Evolutionary conservation across 1,140 invertebrate genomes (phyloP).

Genomic region (Drosophila arizonae): DNA sequence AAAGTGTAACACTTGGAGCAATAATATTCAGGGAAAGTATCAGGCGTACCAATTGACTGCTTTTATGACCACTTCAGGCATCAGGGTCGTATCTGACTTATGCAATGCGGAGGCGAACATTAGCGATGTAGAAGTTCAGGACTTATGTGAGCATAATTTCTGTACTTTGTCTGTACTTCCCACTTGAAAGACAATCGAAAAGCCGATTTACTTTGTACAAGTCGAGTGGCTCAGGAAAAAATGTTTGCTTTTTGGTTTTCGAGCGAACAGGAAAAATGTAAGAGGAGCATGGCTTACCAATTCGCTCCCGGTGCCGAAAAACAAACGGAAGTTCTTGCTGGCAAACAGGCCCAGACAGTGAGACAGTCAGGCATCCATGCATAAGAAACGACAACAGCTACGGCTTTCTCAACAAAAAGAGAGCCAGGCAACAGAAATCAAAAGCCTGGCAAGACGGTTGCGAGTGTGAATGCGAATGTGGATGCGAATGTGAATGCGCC

Average conservation of each 20-base stretch:
- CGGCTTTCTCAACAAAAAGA: conserved; percentile 43
- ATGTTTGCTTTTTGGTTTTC: conserved; percentile 64
- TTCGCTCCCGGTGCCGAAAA: conserved; percentile 45
- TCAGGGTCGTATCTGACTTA: conserved; percentile 23
- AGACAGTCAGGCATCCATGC: conserved; percentile 32
- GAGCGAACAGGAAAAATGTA: conserved; percentile 16
- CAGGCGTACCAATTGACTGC: conserved; percentile 41
- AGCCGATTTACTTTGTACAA: conserved; percentile 71
- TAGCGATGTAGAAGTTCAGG: conserved; percentile 17
- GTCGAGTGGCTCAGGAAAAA: conserved; percentile 59
- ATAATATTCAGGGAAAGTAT: conserved; percentile 27
- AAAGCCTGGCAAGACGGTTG: conserved; percentile 22
- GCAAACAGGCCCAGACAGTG: conserved; percentile 38
- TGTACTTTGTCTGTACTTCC: conserved; percentile 19
- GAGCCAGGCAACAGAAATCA: conserved; percentile 41
- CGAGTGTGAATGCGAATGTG: not conserved
- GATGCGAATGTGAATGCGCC: conserved; percentile 34
- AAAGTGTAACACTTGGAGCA: not conserved
- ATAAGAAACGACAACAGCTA: conserved; percentile 47
- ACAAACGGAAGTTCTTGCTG: conserved; percentile 59
- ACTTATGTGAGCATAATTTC: conserved; percentile 37
- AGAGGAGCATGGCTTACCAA: conserved; percentile 40
- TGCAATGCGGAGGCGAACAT: conserved; percentile 34
- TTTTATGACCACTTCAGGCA: conserved; percentile 37
- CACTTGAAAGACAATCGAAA: conserved; percentile 64